Percentiles rank a stretch among this genome's conserved stretches.
phyloP scores from a whole-genome alignment of 2,113 vertebrate species.

The Lota lota region DNA sequence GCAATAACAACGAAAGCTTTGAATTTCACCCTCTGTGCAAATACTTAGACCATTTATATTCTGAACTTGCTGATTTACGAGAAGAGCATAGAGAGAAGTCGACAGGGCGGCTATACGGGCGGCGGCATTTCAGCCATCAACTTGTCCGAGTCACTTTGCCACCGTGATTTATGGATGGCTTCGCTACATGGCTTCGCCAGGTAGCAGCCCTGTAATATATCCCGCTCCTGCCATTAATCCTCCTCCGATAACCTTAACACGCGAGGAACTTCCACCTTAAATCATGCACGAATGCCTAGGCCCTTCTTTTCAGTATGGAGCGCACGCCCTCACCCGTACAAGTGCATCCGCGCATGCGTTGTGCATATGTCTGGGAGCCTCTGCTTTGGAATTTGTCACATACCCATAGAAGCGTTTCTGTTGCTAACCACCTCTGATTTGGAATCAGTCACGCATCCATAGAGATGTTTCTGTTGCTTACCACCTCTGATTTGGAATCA shows the following conservation, averaged over 20 bases:
- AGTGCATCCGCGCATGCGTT: too few relatives aligned
- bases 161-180: constrained; percentile 69
- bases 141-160: constrained; percentile 72
- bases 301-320: constrained; percentile 19
- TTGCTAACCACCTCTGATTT: too few relatives aligned
- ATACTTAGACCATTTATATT: constrained; percentile 77
- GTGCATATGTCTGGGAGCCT: too few relatives aligned
- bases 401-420: too few relatives aligned
- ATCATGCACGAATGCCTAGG: constrained; percentile 39
- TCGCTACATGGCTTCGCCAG: constrained; percentile 59
- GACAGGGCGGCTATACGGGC: constrained; percentile 65
- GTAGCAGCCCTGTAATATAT: constrained; percentile 61
- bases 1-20: constrained; percentile 56
- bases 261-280: constrained; percentile 62
- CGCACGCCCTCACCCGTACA: constrained; percentile 10
- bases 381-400: too few relatives aligned
- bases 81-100: constrained; percentile 49
- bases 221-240: constrained; percentile 64
- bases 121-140: constrained; percentile 64
- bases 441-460: too few relatives aligned
- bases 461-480: too few relatives aligned
- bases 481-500: too few relatives aligned
- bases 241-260: constrained; percentile 67
- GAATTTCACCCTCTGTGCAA: constrained; percentile 63
- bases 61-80: constrained; percentile 67